These are phyloP conservation scores for Ormyrus nitidulus DNA, from an alignment of 2,888 invertebrate species.

Conservation along the genomic window DNA sequence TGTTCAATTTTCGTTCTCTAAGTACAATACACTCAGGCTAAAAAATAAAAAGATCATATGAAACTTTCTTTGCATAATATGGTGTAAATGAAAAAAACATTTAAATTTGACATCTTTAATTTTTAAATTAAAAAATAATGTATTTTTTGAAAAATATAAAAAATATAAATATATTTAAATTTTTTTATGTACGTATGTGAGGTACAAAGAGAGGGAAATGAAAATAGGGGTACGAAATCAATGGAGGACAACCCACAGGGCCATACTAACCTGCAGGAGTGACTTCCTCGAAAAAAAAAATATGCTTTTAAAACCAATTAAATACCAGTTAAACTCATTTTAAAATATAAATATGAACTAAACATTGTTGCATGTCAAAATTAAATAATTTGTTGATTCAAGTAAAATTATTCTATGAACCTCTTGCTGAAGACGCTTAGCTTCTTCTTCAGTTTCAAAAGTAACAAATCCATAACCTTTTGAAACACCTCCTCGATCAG, in stretches of 20 bases:
- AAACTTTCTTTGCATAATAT: slow-evolving; percentile 1
- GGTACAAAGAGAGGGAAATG: too few species aligned
- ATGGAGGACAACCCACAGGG: too few species aligned
- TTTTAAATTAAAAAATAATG: not conserved
- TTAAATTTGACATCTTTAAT: slow-evolving; percentile 5
- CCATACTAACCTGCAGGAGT: too few species aligned
- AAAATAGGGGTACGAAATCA: too few species aligned
- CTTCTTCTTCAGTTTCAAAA: slow-evolving; percentile 92
- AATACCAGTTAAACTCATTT: too few species aligned
- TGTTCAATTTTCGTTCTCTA: slow-evolving; percentile 88
- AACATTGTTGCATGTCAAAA: too few species aligned
- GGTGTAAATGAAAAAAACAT: not conserved
- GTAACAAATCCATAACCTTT: slow-evolving; percentile 94
- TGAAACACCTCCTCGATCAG: slow-evolving; percentile 95
- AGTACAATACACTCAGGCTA: slow-evolving; percentile 86
- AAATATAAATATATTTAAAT: slow-evolving; percentile 5
- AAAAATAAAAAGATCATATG: slow-evolving; percentile 58
- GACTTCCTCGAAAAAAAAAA: too few species aligned
- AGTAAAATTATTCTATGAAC: slow-evolving; percentile 69
- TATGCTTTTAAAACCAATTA: too few species aligned
- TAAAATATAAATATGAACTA: too few species aligned
- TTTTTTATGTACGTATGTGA: not conserved
- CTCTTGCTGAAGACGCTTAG: slow-evolving; percentile 84
- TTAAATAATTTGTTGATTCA: too few species aligned
- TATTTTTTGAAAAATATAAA: slow-evolving; percentile 11